Conservation (phyloP, 2,888 invertebrate species). For the Drosophila atripex region DNA sequence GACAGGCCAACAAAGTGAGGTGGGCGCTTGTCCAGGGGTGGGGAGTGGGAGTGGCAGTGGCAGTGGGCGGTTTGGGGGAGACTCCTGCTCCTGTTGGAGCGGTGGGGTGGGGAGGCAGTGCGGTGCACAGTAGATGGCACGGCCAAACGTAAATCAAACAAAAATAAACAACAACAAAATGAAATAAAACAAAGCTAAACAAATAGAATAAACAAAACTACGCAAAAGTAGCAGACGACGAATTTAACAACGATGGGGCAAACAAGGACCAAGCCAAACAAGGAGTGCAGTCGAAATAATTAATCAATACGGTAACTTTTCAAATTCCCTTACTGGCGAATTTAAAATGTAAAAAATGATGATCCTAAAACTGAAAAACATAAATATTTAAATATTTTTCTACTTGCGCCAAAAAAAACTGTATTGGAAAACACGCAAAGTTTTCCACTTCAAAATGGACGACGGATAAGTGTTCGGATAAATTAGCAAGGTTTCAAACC, state of each 20-base stretch:
- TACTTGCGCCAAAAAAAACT: background rate
- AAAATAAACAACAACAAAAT: conserved; percentile 62
- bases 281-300: conserved; percentile 4
- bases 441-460: background rate
- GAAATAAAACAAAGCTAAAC: conserved; percentile 77
- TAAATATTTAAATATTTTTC: background rate
- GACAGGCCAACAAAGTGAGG: conserved; percentile 39
- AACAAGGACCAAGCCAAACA: conserved; percentile 60
- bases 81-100: background rate
- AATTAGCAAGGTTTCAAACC: background rate
- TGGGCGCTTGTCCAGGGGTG: conserved; percentile 10
- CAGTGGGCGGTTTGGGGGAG: background rate
- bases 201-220: conserved; percentile 79
- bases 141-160: conserved; percentile 75
- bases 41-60: conserved; percentile 3
- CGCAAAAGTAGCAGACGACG: conserved; percentile 72
- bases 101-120: too few species aligned
- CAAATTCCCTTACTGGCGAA: conserved; percentile 9
- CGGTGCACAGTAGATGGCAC: conserved; percentile 46
- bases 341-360: too few species aligned
- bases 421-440: background rate
- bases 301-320: background rate
- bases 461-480: background rate
- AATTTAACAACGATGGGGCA: conserved; percentile 63
- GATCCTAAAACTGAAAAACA: too few species aligned